Conservation (phyloP, 2,113 vertebrate genomes). For the Brachyhypopomus occidentalis region DNA sequence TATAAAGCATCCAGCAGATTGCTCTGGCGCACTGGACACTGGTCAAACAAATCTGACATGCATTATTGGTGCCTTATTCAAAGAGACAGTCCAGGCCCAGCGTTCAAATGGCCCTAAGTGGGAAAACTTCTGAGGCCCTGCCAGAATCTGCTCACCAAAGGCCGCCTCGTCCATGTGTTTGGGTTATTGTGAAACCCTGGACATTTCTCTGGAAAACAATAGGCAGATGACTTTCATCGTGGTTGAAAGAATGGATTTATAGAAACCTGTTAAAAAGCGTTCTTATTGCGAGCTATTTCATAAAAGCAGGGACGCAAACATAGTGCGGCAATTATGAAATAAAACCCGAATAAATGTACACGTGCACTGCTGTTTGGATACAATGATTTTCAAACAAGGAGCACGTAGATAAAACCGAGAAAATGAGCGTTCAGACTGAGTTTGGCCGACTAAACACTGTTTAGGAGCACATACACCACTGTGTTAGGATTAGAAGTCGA, state of each 20-base stretch:
- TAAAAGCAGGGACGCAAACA: not conserved
- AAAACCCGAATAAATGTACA: too few species aligned
- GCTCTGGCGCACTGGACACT: conserved; percentile 57
- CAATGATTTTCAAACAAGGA: too few species aligned
- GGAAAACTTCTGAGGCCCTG: conserved; percentile 52
- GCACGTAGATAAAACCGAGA: too few species aligned
- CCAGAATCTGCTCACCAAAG: conserved; percentile 54
- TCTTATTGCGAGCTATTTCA: conserved; percentile 22
- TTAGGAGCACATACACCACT: not conserved
- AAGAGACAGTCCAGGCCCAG: conserved; percentile 67
- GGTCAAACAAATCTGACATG: conserved; percentile 67
- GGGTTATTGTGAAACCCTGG: conserved; percentile 59
- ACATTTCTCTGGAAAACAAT: conserved; percentile 55
- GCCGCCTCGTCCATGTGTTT: conserved; percentile 53
- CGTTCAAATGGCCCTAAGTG: conserved; percentile 48
- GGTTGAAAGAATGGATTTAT: conserved; percentile 30
- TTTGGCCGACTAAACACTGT: not conserved
- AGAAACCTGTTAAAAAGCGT: conserved; percentile 20
- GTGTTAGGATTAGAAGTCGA: too few species aligned
- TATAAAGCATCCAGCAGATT: conserved; percentile 51
- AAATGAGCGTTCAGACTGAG: not conserved
- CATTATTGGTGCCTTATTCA: conserved; percentile 60
- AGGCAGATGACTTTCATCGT: conserved; percentile 52
- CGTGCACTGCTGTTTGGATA: too few species aligned
- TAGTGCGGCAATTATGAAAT: not conserved